These are phyloP conservation scores for Galeopterus variegatus DNA, from an alignment of 2,113 vertebrate genomes.

Conservation along the genomic window DNA sequence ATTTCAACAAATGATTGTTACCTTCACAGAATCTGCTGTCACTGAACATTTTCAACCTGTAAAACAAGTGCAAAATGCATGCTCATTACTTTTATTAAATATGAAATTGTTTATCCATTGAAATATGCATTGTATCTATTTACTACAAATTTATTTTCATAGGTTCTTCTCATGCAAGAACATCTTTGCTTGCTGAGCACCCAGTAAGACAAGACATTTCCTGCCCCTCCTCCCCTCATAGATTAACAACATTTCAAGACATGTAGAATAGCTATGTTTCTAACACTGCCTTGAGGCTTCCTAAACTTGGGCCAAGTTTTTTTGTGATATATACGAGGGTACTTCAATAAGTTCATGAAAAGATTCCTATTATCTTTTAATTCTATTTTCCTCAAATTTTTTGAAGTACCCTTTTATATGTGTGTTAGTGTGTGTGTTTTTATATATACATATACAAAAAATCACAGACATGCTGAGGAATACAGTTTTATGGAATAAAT, in stretches of 20 bases:
- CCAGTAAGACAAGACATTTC: neutral
- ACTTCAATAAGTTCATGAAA: no score
- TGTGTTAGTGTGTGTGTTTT: no score
- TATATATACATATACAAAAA: neutral
- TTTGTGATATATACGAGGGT: no score
- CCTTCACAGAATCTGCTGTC: neutral
- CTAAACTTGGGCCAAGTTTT: neutral
- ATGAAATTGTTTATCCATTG: conserved; percentile 5
- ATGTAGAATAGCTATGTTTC: neutral
- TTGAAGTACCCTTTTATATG: no score
- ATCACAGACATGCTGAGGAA: neutral
- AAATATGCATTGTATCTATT: conserved; percentile 2
- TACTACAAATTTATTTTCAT: conserved; percentile 15
- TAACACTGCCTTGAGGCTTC: neutral
- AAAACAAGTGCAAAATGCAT: neutral
- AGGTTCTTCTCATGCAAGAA: neutral
- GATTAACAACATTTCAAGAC: neutral
- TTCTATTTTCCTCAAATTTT: no score
- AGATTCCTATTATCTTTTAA: no score
- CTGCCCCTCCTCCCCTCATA: neutral
- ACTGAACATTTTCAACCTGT: neutral
- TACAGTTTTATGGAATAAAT: neutral
- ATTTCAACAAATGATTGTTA: neutral
- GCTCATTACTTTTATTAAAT: neutral
- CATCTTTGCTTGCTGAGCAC: neutral